Conservation (phyloP, 2,113 vertebrate species). For the Dermatemys mawii region DNA sequence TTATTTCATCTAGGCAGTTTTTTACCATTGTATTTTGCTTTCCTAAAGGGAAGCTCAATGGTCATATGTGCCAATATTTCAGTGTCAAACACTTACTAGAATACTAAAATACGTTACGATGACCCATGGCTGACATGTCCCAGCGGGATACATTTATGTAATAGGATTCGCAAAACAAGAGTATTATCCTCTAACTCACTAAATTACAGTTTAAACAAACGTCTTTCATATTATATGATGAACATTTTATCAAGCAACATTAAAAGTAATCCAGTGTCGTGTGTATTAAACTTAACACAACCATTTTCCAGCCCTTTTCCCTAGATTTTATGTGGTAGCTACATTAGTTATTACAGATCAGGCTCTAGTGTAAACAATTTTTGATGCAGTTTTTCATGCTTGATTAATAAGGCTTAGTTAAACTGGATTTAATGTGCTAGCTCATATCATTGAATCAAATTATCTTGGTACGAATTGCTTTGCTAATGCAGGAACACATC, state of each 20-base stretch:
- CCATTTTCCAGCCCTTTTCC: background rate
- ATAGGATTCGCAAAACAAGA: background rate
- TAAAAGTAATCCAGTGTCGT: background rate
- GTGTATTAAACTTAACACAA: background rate
- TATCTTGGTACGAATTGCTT: background rate
- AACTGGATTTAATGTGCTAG: background rate
- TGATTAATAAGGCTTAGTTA: background rate
- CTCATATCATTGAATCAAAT: background rate
- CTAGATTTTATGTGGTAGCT: background rate
- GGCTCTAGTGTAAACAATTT: background rate
- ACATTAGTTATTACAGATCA: background rate
- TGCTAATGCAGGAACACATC: constrained; percentile 2
- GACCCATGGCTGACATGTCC: background rate
- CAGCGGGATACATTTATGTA: background rate
- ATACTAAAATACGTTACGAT: constrained; percentile 39
- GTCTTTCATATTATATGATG: background rate
- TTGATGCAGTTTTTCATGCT: background rate
- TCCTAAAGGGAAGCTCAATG: background rate
- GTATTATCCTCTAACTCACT: accelerated
- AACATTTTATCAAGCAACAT: background rate
- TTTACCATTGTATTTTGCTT: background rate
- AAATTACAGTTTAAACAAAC: background rate
- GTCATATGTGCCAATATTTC: background rate
- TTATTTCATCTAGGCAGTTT: background rate
- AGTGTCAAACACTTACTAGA: constrained; percentile 30